These are phyloP conservation scores for Microctenopoma lineatum DNA, from an alignment of 2,797 vertebrate species.

Conservation along the genomic window DNA sequence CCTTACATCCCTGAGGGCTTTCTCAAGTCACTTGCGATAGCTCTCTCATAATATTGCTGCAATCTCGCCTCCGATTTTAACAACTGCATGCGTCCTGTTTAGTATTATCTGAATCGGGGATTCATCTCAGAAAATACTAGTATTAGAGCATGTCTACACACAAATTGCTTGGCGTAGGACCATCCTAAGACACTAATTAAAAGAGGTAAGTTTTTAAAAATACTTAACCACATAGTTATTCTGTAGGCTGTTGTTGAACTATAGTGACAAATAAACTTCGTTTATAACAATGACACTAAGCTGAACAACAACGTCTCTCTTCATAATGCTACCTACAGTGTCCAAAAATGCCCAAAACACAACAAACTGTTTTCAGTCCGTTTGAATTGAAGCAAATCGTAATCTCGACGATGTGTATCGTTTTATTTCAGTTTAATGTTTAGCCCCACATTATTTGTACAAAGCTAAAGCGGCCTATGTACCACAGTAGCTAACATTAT, in stretches of 20 bases:
- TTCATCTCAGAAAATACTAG: neutral
- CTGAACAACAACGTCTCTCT: neutral
- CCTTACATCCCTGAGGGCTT: too few species aligned
- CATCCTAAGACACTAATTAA: too few species aligned
- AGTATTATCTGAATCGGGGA: neutral
- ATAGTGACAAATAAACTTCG: accelerated
- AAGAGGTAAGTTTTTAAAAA: too few species aligned
- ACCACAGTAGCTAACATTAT: neutral
- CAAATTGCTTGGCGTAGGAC: too few species aligned
- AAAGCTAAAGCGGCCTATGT: constrained; percentile 3
- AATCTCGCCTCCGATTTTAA: neutral
- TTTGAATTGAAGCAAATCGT: neutral
- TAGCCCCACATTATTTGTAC: neutral
- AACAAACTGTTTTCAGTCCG: neutral
- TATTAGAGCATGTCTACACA: too few species aligned
- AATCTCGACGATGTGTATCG: too few species aligned
- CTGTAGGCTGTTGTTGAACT: too few species aligned
- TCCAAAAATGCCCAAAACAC: too few species aligned
- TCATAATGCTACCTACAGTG: neutral
- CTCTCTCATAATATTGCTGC: neutral
- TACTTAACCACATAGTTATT: neutral
- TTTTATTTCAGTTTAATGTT: too few species aligned
- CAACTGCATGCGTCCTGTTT: too few species aligned
- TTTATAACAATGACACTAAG: neutral
- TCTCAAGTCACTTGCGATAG: too few species aligned